phyloP scores from a whole-genome alignment of 2,888 invertebrate genomes.

The Salticus scenicus region DNA sequence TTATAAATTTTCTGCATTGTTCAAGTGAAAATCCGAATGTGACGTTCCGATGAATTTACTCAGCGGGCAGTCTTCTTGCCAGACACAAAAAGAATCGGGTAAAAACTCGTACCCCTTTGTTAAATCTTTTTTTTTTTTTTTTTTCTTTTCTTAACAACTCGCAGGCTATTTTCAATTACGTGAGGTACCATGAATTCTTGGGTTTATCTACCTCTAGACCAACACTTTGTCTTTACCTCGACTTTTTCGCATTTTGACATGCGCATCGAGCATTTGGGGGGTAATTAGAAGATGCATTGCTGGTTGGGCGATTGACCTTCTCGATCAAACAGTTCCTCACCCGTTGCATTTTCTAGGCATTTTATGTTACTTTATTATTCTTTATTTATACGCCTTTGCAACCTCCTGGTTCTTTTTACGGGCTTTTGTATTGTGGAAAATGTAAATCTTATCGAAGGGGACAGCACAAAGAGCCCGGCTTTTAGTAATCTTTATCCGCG shows the following conservation, averaged over 20 bases:
- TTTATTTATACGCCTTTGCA: too few relatives aligned
- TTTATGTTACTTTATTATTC: not conserved
- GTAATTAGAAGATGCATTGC: not conserved
- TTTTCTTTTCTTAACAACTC: not conserved
- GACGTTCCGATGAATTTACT: not conserved
- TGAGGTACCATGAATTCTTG: not conserved
- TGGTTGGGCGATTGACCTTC: not conserved
- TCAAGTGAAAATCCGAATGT: not conserved
- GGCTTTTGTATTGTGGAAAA: slow-evolving; percentile 20
- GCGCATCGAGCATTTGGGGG: not conserved
- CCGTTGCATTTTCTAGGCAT: not conserved
- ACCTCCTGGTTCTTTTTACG: slow-evolving; percentile 9
- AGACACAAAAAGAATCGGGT: not conserved
- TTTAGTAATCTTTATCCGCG: slow-evolving; percentile 41
- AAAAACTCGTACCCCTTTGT: not conserved
- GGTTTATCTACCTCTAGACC: not conserved
- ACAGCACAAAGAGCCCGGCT: slow-evolving; percentile 21
- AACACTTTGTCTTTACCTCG: not conserved
- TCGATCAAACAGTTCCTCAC: not conserved
- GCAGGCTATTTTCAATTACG: not conserved
- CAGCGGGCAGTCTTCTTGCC: slow-evolving; percentile 41
- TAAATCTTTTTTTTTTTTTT: not conserved
- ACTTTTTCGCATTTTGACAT: not conserved
- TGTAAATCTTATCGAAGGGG: slow-evolving; percentile 34
- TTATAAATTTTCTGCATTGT: not conserved